phyloP scores from a whole-genome alignment of 1,140 invertebrate genomes.

The Streblospio benedicti region DNA sequence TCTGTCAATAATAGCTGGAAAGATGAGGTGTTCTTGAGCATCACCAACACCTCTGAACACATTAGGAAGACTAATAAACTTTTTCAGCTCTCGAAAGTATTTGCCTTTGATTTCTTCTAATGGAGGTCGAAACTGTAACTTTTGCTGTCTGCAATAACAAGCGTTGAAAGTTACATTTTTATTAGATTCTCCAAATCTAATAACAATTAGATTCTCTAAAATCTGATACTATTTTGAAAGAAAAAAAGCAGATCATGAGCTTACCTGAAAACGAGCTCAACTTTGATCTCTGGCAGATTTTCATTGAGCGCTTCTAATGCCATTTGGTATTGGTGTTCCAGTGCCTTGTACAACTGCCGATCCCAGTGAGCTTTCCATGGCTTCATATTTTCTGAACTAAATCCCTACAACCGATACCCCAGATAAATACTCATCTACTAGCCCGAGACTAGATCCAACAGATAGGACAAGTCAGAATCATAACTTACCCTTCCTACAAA shows the following conservation, averaged over 20 bases:
- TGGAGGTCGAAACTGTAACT: slow-evolving; percentile 56
- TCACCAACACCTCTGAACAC: slow-evolving; percentile 63
- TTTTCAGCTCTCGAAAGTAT: slow-evolving; percentile 79
- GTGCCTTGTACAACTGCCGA: slow-evolving; percentile 81
- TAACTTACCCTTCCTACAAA: too few relatives aligned
- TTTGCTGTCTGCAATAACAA: slow-evolving; percentile 43
- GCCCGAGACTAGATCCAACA: too few relatives aligned
- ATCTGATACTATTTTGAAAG: too few relatives aligned
- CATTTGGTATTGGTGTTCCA: slow-evolving; percentile 80
- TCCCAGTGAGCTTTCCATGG: slow-evolving; percentile 94
- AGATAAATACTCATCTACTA: too few relatives aligned
- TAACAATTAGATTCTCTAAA: too few relatives aligned
- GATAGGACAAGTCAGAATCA: too few relatives aligned
- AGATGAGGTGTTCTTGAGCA: slow-evolving; percentile 54
- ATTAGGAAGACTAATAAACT: slow-evolving; percentile 77
- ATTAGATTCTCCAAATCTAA: too few relatives aligned
- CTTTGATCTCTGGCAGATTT: slow-evolving; percentile 71
- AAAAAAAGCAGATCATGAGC: too few relatives aligned
- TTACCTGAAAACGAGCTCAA: slow-evolving; percentile 67
- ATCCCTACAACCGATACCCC: slow-evolving; percentile 43
- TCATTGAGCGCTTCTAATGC: slow-evolving; percentile 72
- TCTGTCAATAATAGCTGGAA: slow-evolving; percentile 63
- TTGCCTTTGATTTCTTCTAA: slow-evolving; percentile 80
- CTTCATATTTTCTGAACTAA: slow-evolving; percentile 62
- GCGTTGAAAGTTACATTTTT: too few relatives aligned